Base-by-base conservation (phyloP, 1,140 invertebrate species). In the Neodiprion pinetum region DNA sequence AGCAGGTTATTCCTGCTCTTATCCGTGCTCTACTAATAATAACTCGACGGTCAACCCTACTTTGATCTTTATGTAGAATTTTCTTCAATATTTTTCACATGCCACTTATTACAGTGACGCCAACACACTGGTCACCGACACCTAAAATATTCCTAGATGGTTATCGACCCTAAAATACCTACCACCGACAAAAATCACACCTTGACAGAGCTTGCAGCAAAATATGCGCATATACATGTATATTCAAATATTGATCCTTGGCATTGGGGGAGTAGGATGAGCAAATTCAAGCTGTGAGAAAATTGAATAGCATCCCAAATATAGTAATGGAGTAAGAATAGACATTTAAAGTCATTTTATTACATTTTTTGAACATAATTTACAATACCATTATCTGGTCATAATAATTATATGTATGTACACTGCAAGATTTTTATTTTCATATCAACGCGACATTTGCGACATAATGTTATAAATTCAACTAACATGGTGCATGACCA, bases 391-490 rank as follows among this genome's bases (percentile, higher is more conserved):
- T 61, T 61, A 61, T 61, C 53, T 72, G 61, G 67, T 73, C 67
- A 23, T 76, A 73, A 79, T 77, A 76, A 74, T 75, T 65, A 75
- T 72, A 73, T 80, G 66, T 81, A 80, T 80, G 50, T 82, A 79
- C 79, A 80, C 77, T 81, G 76, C 76, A 80, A 71, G 72, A 76
- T 80, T 83, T 83, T 81, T 81, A 75, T 79, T 81, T 78, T 78
- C 73, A 79, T 78, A 79, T 68, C 9, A 68, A 17, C 17, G 50
- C 50, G n/a, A 72, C 50, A 70, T 66, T 67, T 75, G 21, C 61
- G 21, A 75, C 23, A 23, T 74, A 17, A 76, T 77, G 28, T 74
- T 78, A 78, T 73, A 76, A 78, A 76, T 76, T 78, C 67, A 74
- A 76, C 77, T 76, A 76, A 50, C 72, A 65, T 49, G 11, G 23